Conservation (phyloP, 2,797 vertebrate genomes). For the Aulostomus chinensis region DNA sequence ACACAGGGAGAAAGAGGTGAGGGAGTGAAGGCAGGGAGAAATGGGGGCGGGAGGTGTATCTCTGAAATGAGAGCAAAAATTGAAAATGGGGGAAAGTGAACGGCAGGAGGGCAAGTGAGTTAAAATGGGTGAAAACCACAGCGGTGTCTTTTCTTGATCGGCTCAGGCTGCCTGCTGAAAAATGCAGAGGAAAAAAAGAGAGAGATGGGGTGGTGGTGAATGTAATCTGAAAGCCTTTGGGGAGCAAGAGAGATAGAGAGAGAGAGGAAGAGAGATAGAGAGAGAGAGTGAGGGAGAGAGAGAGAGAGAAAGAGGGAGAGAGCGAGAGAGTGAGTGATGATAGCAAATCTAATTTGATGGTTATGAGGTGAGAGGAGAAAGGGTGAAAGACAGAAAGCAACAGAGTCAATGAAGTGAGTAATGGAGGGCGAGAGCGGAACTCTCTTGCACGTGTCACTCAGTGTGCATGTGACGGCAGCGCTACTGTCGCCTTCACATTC, state of each 20-base stretch:
- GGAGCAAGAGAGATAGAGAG: slow-evolving; percentile 5
- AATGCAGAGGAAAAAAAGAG: slow-evolving; percentile 3
- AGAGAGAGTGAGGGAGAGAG: slow-evolving; percentile 16
- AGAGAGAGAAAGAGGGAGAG: slow-evolving; percentile 4
- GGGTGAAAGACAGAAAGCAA: slow-evolving; percentile 9
- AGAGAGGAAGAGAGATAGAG: slow-evolving; percentile 6
- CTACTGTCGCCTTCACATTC: slow-evolving; percentile 15
- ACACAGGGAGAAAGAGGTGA: slow-evolving; percentile 8
- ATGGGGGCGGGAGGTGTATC: not conserved
- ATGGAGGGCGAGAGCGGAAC: slow-evolving; percentile 21
- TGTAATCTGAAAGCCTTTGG: slow-evolving; percentile 41
- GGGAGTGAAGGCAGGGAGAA: not conserved
- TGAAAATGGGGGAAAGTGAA: slow-evolving; percentile 32
- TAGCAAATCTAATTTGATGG: slow-evolving; percentile 52
- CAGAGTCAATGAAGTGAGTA: slow-evolving; percentile 36
- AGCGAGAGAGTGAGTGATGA: slow-evolving; percentile 10
- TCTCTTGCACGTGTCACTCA: slow-evolving; percentile 11
- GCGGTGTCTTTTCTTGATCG: slow-evolving; percentile 17
- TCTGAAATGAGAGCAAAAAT: slow-evolving; percentile 32
- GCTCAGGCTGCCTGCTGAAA: slow-evolving; percentile 22
- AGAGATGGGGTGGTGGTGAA: slow-evolving; percentile 13
- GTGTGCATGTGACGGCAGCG: slow-evolving; percentile 1
- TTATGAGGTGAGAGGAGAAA: slow-evolving; percentile 33
- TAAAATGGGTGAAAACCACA: slow-evolving; percentile 18
- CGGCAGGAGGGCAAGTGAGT: slow-evolving; percentile 17